Percentiles rank a stretch among this genome's conserved stretches.
These are phyloP conservation scores for Loris lydekkerianus DNA, from an alignment of 2,797 vertebrate genomes.

Conservation along the genomic window DNA sequence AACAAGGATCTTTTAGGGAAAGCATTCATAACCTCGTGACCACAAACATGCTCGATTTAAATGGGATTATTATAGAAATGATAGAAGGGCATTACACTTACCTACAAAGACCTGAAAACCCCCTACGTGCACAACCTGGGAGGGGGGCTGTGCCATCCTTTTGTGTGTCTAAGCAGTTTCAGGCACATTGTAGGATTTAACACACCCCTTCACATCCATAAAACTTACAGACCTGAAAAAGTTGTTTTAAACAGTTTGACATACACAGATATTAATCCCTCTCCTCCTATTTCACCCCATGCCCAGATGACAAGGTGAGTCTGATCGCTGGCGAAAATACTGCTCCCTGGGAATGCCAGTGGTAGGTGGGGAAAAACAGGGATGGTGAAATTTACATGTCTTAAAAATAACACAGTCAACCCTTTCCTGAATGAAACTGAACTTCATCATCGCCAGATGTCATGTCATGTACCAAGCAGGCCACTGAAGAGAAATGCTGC, in stretches of 20 bases:
- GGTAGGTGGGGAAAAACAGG: neutral
- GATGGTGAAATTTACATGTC: neutral
- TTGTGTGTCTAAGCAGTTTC: neutral
- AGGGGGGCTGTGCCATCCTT: accelerated
- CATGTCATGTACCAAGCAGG: neutral
- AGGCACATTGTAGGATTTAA: neutral
- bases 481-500: neutral
- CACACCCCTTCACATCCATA: neutral
- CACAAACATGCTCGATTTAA: neutral
- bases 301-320: neutral
- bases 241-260: neutral
- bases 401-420: neutral
- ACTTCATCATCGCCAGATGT: neutral
- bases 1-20: neutral
- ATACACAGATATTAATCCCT: neutral
- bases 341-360: neutral
- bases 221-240: neutral
- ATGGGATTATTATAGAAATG: neutral
- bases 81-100: neutral
- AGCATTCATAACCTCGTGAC: neutral
- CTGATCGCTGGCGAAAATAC: neutral
- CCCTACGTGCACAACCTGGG: neutral
- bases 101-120: neutral
- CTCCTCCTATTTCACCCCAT: neutral
- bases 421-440: neutral